Conservation (phyloP, 1,140 invertebrate genomes). For the Calephelis nemesis region DNA sequence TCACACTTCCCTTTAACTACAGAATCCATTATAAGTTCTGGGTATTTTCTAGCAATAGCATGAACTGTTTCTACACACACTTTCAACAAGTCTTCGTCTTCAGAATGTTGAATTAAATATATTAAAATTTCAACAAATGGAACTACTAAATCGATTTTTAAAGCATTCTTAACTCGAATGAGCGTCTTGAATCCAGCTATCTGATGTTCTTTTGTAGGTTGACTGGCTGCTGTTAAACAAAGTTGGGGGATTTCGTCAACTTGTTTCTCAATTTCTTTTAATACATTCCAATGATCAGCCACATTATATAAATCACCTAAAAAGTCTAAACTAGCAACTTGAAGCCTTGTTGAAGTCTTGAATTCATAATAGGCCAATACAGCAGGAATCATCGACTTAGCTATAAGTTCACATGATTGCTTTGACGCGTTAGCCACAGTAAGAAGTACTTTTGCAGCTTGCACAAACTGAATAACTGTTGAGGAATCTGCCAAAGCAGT, state of each 20-base stretch:
- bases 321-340: constrained; percentile 60
- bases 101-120: constrained; percentile 54
- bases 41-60: constrained; percentile 57
- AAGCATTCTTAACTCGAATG: constrained; percentile 43
- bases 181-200: constrained; percentile 63
- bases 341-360: constrained; percentile 55
- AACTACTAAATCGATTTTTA: constrained; percentile 52
- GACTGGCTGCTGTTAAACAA: constrained; percentile 54
- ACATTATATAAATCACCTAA: constrained; percentile 58
- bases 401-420: constrained; percentile 75
- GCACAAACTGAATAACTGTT: constrained; percentile 74
- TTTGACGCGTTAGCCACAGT: constrained; percentile 78
- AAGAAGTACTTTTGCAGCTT: constrained; percentile 77
- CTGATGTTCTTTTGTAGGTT: constrained; percentile 55
- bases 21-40: constrained; percentile 59
- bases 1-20: constrained; percentile 68
- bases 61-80: constrained; percentile 57
- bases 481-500: constrained; percentile 71
- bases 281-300: constrained; percentile 52
- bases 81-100: constrained; percentile 55
- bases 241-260: constrained; percentile 52
- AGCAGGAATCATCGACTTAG: constrained; percentile 74
- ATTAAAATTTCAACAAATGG: constrained; percentile 65
- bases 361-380: constrained; percentile 59
- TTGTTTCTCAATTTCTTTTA: constrained; percentile 41